These are phyloP conservation scores for Coryphaenoides rupestris DNA, from an alignment of 2,113 vertebrate species.

Conservation along the genomic window DNA sequence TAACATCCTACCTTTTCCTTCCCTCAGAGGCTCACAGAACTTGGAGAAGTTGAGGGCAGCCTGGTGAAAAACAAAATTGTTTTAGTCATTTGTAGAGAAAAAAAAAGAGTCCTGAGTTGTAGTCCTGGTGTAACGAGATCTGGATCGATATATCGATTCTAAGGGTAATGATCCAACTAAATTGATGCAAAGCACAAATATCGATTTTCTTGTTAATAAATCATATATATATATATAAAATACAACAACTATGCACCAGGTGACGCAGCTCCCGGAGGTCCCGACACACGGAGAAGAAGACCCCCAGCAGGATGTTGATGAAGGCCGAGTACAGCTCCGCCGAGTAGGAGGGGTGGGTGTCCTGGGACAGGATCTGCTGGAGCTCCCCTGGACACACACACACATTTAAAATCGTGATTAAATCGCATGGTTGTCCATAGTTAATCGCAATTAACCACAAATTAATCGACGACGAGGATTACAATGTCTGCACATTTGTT, in stretches of 20 bases:
- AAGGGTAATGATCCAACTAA: no score
- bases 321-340: slow-evolving; percentile 90
- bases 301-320: slow-evolving; percentile 94
- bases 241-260: slow-evolving; percentile 88
- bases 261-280: slow-evolving; percentile 92
- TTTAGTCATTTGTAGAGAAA: no score
- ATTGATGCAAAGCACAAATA: no score
- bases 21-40: slow-evolving; percentile 89
- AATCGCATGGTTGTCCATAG: no score
- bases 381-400: slow-evolving; percentile 78
- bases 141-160: no score
- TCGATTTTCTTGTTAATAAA: no score
- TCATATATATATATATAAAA: no score
- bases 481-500: no score
- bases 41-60: slow-evolving; percentile 92
- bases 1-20: slow-evolving; percentile 83
- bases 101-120: no score
- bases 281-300: slow-evolving; percentile 93
- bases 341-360: slow-evolving; percentile 83
- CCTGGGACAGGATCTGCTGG: slow-evolving; percentile 85
- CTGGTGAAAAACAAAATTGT: slow-evolving; percentile 62
- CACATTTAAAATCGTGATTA: background rate
- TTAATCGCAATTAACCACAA: no score
- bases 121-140: no score
- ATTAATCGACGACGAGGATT: no score